Evolutionary conservation across 2,113 vertebrate species (phyloP), one percentile per base, ranked within the genome.

Genomic region (Stomatorhinus ivindoensis): DNA sequence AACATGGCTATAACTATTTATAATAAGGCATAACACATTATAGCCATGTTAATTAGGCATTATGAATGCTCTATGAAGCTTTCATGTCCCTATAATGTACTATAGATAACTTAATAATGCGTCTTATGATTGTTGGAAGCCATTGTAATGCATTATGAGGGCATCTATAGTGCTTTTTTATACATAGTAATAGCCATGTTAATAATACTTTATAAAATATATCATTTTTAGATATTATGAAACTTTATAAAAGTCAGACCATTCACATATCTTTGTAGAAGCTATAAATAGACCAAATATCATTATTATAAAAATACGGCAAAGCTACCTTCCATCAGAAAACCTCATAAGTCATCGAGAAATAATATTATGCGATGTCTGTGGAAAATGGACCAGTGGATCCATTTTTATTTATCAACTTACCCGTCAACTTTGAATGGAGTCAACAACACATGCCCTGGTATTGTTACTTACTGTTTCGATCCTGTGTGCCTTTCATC

Each of bases 401-500:
- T 35, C 27, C 50, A 24, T 47, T 51, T 51, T 50, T 8, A 88
- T 80, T 39, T 82, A 51, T 48, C 10, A 51, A 13, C 27, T 31
- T 50, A 39, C 48, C 19, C 27, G 1, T 10, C 42, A 19, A 88
- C 27, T 27, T 39, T 53, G 6, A 39, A 27, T 39, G 27, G 48
- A 47, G 46, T 13, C 50, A 51, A 24, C 42, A 42, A 31, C 51
- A 86, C 83, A 61, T 21, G 50, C 31, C 17, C 69, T 1, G 4
- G 24, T 13, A 88, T 15, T 39, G 8, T 19, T 85, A 15, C 95
- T 95, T 93, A 97, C 97, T 93, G 0, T 95, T 95, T 84, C 96
- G 94, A 65, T 95, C 93, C 53, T 95, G 93, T 19, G 92, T 92
- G 92, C 95, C 95, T 94, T 96, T 96, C 93, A 95, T 96, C 88